Conservation (phyloP, 2,113 vertebrate genomes). For the Chaetura pelagica region DNA sequence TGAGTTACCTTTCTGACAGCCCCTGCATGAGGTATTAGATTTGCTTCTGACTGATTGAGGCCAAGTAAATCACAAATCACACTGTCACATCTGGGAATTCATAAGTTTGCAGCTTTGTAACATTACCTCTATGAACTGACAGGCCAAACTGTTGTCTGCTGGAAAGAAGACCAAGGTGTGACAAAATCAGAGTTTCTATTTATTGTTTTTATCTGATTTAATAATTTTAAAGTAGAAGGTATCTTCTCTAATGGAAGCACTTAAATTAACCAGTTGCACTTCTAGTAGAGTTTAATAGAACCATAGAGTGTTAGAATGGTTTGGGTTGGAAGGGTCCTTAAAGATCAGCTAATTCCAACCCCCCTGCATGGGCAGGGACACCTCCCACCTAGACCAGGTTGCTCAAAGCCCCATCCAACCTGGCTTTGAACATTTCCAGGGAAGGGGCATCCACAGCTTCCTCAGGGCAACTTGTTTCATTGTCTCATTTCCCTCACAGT, state of each 20-base stretch:
- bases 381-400: too few species aligned
- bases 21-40: neutral
- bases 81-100: neutral
- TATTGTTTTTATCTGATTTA: neutral
- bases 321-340: too few species aligned
- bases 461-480: too few species aligned
- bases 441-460: too few species aligned
- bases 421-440: too few species aligned
- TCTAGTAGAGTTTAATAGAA: neutral
- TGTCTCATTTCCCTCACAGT: too few species aligned
- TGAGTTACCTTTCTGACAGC: constrained; percentile 33
- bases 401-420: too few species aligned
- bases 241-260: neutral
- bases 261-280: neutral
- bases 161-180: neutral
- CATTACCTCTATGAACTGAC: neutral
- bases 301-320: too few species aligned
- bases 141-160: neutral
- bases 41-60: constrained; percentile 39
- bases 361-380: too few species aligned
- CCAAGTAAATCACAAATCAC: neutral
- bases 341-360: too few species aligned
- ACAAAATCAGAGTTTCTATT: neutral
- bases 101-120: neutral
- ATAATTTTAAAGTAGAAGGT: neutral